Percentiles rank a stretch among this genome's conserved stretches.
These are phyloP conservation scores for Bembecia ichneumoniformis DNA, from an alignment of 2,888 invertebrate genomes.

Conservation along the genomic window DNA sequence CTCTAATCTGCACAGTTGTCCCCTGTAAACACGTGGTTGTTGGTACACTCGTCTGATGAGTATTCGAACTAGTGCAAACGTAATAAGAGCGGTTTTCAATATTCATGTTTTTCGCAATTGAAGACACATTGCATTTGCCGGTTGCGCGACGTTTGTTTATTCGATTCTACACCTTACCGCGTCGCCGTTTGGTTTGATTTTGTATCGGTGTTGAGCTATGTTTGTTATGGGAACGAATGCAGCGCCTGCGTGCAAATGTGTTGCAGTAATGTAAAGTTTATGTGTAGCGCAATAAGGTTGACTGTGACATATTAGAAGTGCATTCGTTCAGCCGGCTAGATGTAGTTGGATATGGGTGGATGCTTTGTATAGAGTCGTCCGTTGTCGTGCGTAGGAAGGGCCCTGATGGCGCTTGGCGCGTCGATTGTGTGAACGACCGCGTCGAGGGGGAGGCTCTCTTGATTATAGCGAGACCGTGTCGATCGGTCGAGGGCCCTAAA, in stretches of 20 bases:
- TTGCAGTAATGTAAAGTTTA: constrained; percentile 9
- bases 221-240: constrained; percentile 34
- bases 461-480: constrained; percentile 61
- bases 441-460: constrained; percentile 54
- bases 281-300: constrained; percentile 19
- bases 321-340: constrained; percentile 28
- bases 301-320: constrained; percentile 28
- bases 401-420: constrained; percentile 40
- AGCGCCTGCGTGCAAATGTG: constrained; percentile 26
- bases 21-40: constrained; percentile 61
- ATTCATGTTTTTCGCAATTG: constrained; percentile 48
- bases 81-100: constrained; percentile 64
- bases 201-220: constrained; percentile 23
- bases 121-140: constrained; percentile 53
- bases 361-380: constrained; percentile 37
- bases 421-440: constrained; percentile 68
- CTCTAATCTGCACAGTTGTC: constrained; percentile 49
- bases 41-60: constrained; percentile 28
- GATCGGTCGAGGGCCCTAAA: constrained; percentile 61
- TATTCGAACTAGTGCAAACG: constrained; percentile 47
- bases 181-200: constrained; percentile 29
- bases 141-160: constrained; percentile 17
- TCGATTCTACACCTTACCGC: constrained; percentile 46
- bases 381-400: constrained; percentile 56
- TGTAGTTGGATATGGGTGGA: constrained; percentile 43